These are phyloP conservation scores for Epinephelus cyanopodus DNA, from an alignment of 2,113 vertebrate species.

Conservation along the genomic window DNA sequence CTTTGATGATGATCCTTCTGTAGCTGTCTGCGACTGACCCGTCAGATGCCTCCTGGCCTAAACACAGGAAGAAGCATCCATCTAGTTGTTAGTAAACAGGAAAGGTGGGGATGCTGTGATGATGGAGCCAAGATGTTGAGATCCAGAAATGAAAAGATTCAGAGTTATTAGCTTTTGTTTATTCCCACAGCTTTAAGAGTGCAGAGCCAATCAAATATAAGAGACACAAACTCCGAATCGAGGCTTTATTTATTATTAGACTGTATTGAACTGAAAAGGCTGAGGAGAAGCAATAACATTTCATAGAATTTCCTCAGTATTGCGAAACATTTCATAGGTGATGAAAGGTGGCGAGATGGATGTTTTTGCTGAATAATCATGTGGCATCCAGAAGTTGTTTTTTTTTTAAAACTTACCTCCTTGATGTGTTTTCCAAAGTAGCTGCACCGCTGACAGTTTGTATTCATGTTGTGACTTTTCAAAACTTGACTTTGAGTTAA, in stretches of 20 bases:
- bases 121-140: conserved; percentile 14
- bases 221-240: neutral
- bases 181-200: neutral
- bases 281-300: neutral
- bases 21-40: neutral
- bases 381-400: neutral
- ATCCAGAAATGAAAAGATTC: conserved; percentile 29
- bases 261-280: neutral
- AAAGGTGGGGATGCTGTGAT: conserved; percentile 61
- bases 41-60: conserved; percentile 6
- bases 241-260: neutral
- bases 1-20: neutral
- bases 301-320: neutral
- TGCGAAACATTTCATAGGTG: neutral
- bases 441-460: conserved; percentile 19
- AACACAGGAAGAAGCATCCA: conserved; percentile 57
- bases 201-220: neutral
- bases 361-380: conserved; percentile 1
- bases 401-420: neutral
- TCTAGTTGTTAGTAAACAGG: conserved; percentile 75
- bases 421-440: neutral
- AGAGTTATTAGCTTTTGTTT: conserved; percentile 10
- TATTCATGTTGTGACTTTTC: conserved; percentile 9
- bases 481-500: neutral
- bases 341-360: neutral